These are phyloP conservation scores for Clarias batrachus DNA, from an alignment of 2,113 vertebrate species.

Conservation along the genomic window DNA sequence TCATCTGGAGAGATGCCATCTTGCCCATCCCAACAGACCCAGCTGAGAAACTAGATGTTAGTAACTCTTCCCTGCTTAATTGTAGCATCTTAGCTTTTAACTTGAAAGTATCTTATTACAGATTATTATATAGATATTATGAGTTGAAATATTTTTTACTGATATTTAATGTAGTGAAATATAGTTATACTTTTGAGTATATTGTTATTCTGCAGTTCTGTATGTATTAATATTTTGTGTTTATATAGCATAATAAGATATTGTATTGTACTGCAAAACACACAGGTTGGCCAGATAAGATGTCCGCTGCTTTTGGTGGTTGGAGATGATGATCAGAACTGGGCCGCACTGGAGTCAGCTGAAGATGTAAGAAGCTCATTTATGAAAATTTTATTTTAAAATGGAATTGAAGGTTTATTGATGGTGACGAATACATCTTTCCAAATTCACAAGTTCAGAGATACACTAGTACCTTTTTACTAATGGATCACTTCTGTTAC, in stretches of 20 bases:
- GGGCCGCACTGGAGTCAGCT: constrained; percentile 59
- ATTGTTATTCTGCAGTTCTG: not conserved
- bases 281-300: constrained; percentile 66
- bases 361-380: constrained; percentile 56
- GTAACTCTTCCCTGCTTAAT: constrained; percentile 16
- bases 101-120: not conserved
- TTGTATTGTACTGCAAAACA: not conserved
- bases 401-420: too few species aligned
- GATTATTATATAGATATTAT: too few species aligned
- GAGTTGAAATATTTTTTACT: not conserved
- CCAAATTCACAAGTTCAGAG: too few species aligned
- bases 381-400: not conserved
- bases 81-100: not conserved
- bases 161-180: not conserved
- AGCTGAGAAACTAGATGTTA: constrained; percentile 56
- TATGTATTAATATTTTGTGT: not conserved
- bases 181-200: too few species aligned
- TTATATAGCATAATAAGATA: not conserved
- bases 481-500: too few species aligned
- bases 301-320: constrained; percentile 70
- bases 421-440: too few species aligned
- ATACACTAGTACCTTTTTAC: too few species aligned
- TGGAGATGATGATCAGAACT: constrained; percentile 71
- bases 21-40: constrained; percentile 44
- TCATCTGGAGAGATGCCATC: constrained; percentile 52